A percentile compares a stretch with the other conserved stretches of the same genome.
Evolutionary conservation across 2,113 vertebrate genomes (phyloP).

Genomic region (Sylvilagus bachmani): DNA sequence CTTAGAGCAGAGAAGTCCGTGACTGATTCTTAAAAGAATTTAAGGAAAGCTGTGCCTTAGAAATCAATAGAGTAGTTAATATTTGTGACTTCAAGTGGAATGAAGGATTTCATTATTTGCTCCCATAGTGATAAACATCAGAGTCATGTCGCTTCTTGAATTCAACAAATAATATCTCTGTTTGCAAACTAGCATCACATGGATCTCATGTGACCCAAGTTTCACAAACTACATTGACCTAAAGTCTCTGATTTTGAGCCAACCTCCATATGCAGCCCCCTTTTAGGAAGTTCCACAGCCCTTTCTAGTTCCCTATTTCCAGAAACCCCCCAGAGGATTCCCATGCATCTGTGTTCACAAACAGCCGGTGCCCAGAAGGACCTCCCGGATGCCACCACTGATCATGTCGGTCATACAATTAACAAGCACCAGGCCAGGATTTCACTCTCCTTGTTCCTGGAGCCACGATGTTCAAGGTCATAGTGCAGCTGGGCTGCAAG

Average conservation of each 20-base stretch:
- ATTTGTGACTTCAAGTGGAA: conserved; percentile 34
- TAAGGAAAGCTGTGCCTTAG: conserved; percentile 47
- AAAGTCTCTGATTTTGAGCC: background rate
- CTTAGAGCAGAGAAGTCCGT: background rate
- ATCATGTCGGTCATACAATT: background rate
- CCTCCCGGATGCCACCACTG: background rate
- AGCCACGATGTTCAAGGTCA: background rate
- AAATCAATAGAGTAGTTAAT: conserved; percentile 50
- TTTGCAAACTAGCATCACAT: background rate
- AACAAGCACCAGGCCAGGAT: background rate
- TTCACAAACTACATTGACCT: conserved; percentile 17
- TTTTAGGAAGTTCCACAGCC: background rate
- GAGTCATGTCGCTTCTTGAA: background rate
- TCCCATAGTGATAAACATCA: conserved; percentile 14
- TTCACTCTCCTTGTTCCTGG: background rate
- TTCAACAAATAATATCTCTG: background rate
- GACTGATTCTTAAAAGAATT: conserved; percentile 12
- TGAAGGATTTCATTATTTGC: background rate
- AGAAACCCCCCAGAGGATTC: background rate
- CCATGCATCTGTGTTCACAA: background rate
- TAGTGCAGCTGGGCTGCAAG: background rate
- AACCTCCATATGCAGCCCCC: background rate
- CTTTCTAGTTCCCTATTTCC: background rate
- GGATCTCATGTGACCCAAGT: background rate
- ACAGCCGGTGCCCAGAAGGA: background rate